Evolutionary conservation across 92 coral and sea anemone species (phyloP), one percentile per base, ranked within the genome.

Genomic region (Zoanthus gigantus): DNA sequence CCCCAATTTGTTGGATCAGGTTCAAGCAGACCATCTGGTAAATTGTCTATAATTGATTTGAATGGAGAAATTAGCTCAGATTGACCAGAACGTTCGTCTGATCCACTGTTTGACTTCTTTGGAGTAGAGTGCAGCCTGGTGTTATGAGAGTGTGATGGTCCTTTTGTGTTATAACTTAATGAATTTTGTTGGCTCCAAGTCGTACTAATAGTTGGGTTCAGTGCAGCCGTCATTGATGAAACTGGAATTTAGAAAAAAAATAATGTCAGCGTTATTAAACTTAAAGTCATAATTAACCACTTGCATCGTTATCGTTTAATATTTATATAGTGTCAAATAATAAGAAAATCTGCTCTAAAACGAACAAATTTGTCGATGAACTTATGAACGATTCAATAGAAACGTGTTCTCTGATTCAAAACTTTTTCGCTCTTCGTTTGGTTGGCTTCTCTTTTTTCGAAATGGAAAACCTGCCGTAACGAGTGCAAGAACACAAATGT

Each of bases 1-100:
- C 94, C 95, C 99, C 99, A 97, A 10, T 95, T 78, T 10, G 98
- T 90, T 11, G 98, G 97, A 52, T 97, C 99, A 4, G 92, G 78
- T 7, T 93, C 99, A 58, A 97, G 86, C 14, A 97, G 86, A 54
- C 86, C 76, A 18, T 94, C 96, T 29, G 82, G 88, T 71, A 92
- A 89, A 3, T 95, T 87, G 57, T 93, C 89, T 30, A 94, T 90
- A 82, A 89, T 90, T 32, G 98, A 92, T 79, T 97, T 91, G 78
- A 95, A 94, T 53, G 99, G 99, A 37, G 99, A 97, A 72, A 94
- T 84, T 65, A 93, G 76, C 31, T 91, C 95, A 11, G 87, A 79
- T 28, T 83, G 83, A 7, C 73, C 83, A 17, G 85, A 60, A 31
- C 83, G n/a, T 34, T 74, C 23, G 50, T 31, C 34, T 52, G 65